Percentiles rank a stretch among this genome's conserved stretches.
Conservation (phyloP, 2,888 invertebrate species). For the Parasteatoda lunata region DNA sequence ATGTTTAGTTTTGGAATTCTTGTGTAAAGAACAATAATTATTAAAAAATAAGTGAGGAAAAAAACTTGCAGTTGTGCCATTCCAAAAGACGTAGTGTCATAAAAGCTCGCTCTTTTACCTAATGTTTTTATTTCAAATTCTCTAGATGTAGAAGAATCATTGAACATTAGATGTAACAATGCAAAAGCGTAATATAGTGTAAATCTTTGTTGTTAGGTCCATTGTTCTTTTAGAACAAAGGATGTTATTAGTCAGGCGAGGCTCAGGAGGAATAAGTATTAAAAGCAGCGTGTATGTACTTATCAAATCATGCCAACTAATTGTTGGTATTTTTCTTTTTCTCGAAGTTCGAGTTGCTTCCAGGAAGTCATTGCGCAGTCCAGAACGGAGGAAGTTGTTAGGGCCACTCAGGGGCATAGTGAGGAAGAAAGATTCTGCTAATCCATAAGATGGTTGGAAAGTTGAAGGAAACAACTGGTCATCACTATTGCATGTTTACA, state of each 20-base stretch:
- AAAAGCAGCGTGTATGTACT: not conserved
- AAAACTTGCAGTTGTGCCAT: too few relatives aligned
- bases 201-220: too few relatives aligned
- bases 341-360: not conserved
- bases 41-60: too few relatives aligned
- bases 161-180: too few relatives aligned
- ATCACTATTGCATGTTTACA: not conserved
- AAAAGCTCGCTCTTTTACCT: not conserved
- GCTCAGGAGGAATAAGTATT: slow-evolving; percentile 2
- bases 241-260: not conserved
- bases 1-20: too few relatives aligned
- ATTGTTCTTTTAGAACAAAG: too few relatives aligned
- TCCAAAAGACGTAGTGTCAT: too few relatives aligned
- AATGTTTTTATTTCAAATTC: too few relatives aligned
- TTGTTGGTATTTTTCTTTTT: not conserved
- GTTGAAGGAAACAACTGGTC: not conserved
- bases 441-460: not conserved
- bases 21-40: too few relatives aligned
- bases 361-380: not conserved
- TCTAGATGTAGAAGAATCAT: too few relatives aligned
- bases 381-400: not conserved
- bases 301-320: too few relatives aligned
- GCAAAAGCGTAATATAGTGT: too few relatives aligned
- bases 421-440: slow-evolving; percentile 36
- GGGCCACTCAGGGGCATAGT: slow-evolving; percentile 34